Percentiles rank a stretch among this genome's conserved stretches.
Conservation (phyloP, 2,888 invertebrate genomes). For the Melanophora roralis region DNA sequence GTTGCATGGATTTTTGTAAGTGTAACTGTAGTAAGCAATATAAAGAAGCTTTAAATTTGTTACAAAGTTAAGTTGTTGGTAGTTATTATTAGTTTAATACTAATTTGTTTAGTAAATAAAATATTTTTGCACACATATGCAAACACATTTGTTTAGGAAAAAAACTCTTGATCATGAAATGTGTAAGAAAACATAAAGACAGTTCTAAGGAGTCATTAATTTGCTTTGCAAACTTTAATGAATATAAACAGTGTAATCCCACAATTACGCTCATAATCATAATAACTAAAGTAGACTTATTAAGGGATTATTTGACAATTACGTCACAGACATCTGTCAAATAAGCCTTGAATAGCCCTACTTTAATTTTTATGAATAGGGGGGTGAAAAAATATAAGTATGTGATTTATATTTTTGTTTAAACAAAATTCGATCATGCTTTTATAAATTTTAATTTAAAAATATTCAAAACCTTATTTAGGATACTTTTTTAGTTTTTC, state of each 20-base stretch:
- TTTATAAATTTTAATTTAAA: not conserved
- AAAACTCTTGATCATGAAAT: not conserved
- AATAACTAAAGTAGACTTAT: no score
- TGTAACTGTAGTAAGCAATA: no score
- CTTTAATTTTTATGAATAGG: no score
- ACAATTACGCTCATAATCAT: not conserved
- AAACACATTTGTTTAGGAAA: not conserved
- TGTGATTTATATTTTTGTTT: not conserved
- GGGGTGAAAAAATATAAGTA: no score
- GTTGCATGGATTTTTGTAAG: no score
- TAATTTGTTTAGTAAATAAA: not conserved
- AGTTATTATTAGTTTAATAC: not conserved
- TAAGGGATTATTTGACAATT: no score
- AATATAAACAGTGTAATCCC: not conserved
- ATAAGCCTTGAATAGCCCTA: no score
- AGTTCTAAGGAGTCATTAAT: not conserved
- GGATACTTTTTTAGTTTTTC: no score
- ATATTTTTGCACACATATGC: not conserved
- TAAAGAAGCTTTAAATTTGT: no score
- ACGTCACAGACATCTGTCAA: no score
- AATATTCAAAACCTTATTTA: slow-evolving; percentile 11
- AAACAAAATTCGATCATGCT: slow-evolving; percentile 27
- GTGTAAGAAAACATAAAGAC: not conserved
- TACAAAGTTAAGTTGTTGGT: no score
- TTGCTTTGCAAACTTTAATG: not conserved